Evolutionary conservation across 2,888 invertebrate species (phyloP).

Genomic region (Tipula confusa): DNA sequence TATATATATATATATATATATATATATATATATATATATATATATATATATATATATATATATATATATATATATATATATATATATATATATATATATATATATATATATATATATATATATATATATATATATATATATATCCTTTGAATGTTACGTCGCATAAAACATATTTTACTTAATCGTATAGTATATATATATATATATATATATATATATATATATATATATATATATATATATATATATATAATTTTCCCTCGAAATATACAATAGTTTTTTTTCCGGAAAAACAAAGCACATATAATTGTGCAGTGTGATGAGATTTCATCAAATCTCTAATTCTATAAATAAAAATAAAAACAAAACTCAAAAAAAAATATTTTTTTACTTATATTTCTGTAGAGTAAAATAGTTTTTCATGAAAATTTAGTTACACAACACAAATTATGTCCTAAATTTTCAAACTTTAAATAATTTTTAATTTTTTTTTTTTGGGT

Average conservation of each 20-base stretch:
- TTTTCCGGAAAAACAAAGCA: constrained; percentile 25
- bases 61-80: not conserved
- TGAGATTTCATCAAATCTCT: not conserved
- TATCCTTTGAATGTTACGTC: not conserved
- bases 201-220: too few species aligned
- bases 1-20: not conserved
- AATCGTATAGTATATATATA: too few species aligned
- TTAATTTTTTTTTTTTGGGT: not conserved
- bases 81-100: not conserved
- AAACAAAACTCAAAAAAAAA: not conserved
- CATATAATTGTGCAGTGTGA: not conserved
- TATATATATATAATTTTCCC: not conserved
- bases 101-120: not conserved
- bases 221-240: too few species aligned
- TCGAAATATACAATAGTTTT: not conserved
- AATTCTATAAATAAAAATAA: not conserved
- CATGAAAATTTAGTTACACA: constrained; percentile 25
- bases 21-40: not conserved
- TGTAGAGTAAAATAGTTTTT: not conserved
- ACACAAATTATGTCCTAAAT: constrained; percentile 25
- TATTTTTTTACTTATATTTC: not conserved
- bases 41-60: not conserved
- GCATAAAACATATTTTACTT: not conserved
- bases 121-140: not conserved
- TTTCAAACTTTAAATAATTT: not conserved